Evolutionary conservation across 2,797 vertebrate species (phyloP).

Genomic region (Monodelphis domestica): DNA sequence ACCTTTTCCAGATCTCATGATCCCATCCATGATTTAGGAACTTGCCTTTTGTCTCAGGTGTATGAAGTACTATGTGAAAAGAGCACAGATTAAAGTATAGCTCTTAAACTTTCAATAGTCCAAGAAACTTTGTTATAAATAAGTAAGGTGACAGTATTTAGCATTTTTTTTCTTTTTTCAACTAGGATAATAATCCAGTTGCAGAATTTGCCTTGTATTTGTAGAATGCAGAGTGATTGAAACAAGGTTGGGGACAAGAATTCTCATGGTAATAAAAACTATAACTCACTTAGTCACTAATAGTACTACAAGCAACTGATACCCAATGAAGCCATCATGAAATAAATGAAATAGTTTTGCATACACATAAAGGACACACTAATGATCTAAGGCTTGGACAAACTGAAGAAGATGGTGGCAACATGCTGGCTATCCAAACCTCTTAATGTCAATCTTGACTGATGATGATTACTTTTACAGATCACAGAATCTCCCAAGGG

Average conservation of each 20-base stretch:
- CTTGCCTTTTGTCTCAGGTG: neutral
- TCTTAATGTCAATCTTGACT: neutral
- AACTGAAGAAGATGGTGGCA: neutral
- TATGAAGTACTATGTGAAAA: neutral
- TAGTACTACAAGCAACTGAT: neutral
- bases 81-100: neutral
- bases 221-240: neutral
- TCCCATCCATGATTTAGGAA: neutral
- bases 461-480: conserved; percentile 57
- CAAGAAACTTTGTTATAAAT: neutral
- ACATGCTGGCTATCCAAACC: neutral
- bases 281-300: neutral
- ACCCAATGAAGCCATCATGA: neutral
- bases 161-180: neutral
- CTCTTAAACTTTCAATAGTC: neutral
- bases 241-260: neutral
- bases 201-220: neutral
- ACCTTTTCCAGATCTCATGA: neutral
- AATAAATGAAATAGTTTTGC: neutral
- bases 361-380: neutral
- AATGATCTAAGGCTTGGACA: neutral
- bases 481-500: conserved; percentile 81
- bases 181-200: neutral
- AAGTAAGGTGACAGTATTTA: neutral
- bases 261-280: neutral